A percentile compares a stretch with the other conserved stretches of the same genome.
Conservation (phyloP, 2,888 invertebrate genomes). For the Spialia ferax region DNA sequence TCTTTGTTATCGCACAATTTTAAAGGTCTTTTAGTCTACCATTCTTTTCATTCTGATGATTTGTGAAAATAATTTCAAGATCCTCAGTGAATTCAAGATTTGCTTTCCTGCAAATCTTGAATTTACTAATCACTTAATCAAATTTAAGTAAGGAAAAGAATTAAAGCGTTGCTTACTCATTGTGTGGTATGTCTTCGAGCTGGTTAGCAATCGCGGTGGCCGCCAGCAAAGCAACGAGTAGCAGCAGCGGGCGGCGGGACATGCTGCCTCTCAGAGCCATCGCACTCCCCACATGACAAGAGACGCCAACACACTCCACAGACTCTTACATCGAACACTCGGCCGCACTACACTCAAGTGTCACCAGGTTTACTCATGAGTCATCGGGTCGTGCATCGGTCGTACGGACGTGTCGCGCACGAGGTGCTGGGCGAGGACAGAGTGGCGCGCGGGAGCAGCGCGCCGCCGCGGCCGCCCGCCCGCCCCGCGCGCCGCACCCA, state of each 20-base stretch:
- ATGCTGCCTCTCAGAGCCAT: slow-evolving; percentile 70
- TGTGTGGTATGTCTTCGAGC: slow-evolving; percentile 96
- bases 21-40: neutral
- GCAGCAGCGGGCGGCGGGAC: slow-evolving; percentile 68
- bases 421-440: slow-evolving; percentile 67
- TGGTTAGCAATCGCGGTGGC: slow-evolving; percentile 88
- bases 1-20: neutral
- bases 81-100: no score
- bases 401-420: slow-evolving; percentile 61
- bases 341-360: slow-evolving; percentile 69
- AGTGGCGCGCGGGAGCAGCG: slow-evolving; percentile 61
- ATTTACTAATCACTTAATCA: no score
- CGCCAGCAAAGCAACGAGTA: slow-evolving; percentile 69
- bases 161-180: slow-evolving; percentile 90
- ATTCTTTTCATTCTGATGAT: neutral
- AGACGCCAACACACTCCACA: slow-evolving; percentile 59
- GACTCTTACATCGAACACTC: slow-evolving; percentile 62
- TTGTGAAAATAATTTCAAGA: no score
- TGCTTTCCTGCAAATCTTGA: no score
- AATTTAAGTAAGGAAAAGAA: no score
- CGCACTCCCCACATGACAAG: slow-evolving; percentile 77
- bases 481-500: slow-evolving; percentile 60
- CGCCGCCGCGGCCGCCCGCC: slow-evolving; percentile 46
- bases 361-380: slow-evolving; percentile 66
- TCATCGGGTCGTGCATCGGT: slow-evolving; percentile 64